Percentiles rank a stretch among this genome's conserved stretches.
phyloP scores from a whole-genome alignment of 64 coral and sea anemone species.

The Platygyra sinensis region DNA sequence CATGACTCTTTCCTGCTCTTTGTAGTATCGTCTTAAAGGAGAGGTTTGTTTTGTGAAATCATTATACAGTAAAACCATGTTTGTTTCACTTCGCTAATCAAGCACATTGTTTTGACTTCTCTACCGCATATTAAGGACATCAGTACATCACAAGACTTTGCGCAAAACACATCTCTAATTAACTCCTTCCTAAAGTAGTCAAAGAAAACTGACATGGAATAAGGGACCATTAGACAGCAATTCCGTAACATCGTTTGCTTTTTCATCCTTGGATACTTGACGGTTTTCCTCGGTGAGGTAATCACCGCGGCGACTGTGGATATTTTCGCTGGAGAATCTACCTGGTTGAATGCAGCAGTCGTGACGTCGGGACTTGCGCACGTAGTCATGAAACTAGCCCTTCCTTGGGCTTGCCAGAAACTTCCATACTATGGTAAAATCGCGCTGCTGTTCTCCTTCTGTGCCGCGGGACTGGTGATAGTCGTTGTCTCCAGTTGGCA shows the following conservation, averaged over 20 bases:
- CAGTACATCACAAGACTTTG: too few relatives aligned
- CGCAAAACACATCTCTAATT: too few relatives aligned
- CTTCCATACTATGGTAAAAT: neutral
- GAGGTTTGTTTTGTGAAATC: too few relatives aligned
- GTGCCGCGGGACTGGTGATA: neutral
- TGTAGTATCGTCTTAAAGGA: too few relatives aligned
- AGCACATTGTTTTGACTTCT: too few relatives aligned
- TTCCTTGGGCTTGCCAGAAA: neutral
- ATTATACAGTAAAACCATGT: too few relatives aligned
- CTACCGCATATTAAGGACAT: too few relatives aligned
- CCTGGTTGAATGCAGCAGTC: neutral
- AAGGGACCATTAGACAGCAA: neutral
- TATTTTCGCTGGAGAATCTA: neutral
- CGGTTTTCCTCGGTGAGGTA: conserved; percentile 1
- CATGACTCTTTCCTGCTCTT: too few relatives aligned
- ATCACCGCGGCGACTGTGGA: neutral
- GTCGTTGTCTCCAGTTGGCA: neutral
- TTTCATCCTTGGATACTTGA: neutral
- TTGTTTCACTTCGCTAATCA: too few relatives aligned
- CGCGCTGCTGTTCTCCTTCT: neutral
- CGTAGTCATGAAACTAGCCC: neutral
- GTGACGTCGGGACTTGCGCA: neutral
- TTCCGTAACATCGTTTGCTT: neutral
- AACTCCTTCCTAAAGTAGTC: neutral
- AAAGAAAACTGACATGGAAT: neutral